Evolutionary conservation across 2,888 invertebrate genomes (phyloP), one percentile per base, ranked within the genome.

Genomic region (Torymus auratus): DNA sequence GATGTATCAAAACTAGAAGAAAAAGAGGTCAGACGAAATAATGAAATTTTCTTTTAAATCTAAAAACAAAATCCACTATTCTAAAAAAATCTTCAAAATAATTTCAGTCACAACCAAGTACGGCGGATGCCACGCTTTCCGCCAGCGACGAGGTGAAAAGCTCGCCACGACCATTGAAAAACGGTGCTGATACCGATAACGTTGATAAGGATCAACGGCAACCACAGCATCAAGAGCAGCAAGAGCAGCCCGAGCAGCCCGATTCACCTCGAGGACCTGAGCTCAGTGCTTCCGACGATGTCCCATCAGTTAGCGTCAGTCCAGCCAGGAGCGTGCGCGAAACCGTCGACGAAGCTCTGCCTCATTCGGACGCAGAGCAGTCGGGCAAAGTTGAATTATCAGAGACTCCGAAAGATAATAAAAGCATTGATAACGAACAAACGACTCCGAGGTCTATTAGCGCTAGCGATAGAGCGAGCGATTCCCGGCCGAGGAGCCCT

Each of bases 371-470:
- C 53, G 58, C 69, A 50, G 53, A 64, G 1, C 60, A 23, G 69
- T 20, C 15, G 52, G 60, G 7, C 14, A 75, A 77, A 69, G 73
- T 69, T 74, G 65, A 81, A 56, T 76, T 81, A 78, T 77, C 81
- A 17, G 23, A 65, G 23, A 73, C 56, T 50, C 2, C 52, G 15
- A 80, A 77, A 69, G 79, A 82, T 53, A 80, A 82, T 80, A 82
- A 82, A 75, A 64, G 67, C 68, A 55, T 74, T 68, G 78, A 82
- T 69, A 78, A 68, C 64, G 83, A 81, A 28, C 64, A 68, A 76
- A 73, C 41, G 41, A 41, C 17, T 73, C 83, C 75, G 78, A 80
- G 78, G 75, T 80, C 78, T 78, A 83, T 69, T 76, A 81, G 55
- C 73, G 81, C 56, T 73, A 83, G 75, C 60, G 58, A 75, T 64